Base-by-base conservation (phyloP, 1,140 invertebrate genomes). In the Magallana gigas region DNA sequence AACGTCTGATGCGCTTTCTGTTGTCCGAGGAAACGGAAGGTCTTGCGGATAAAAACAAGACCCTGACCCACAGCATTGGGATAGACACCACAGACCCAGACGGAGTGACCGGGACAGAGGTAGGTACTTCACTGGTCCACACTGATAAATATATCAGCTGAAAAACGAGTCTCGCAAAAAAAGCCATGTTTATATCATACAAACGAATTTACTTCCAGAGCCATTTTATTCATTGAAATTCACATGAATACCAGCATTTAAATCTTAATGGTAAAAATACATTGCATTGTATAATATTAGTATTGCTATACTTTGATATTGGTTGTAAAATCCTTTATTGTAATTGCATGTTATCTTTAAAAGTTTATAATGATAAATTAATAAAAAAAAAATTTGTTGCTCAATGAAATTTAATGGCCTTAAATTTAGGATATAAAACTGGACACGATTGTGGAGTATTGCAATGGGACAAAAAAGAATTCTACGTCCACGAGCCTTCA, bases 1-100 rank as follows among this genome's bases (percentile, higher is more conserved):
- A 93, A 57, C 87, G 95, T 76, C 91, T 96, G 16, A 87, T 94
- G 16, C 90, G 90, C 1, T 95, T 95, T 86, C 92, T 95, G n/a
- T 18, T 91, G 86, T 88, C 91, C 2, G 85, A 88, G 8, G 92
- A 94, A 58, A 88, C 92, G 5, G 90, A 91, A 56, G 90, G 90
- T 97, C 71, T 97, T 0, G 85, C 23, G 6, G 84, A 71, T 9
- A 58, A 87, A 57, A 48, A 14, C 9, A 85, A 87, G 58, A 83
- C 88, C 12, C 83, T 90, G 14, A 89, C 90, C 12, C 87, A 87
- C 57, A 89, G 85, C 58, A 85, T 91, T 62, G 90, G 88, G 9
- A 76, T 89, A 9, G 90, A 91, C 18, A 89, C 91, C 62, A 80
- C 58, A 0, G 90, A 90, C 29, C 57, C 68, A 8, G 83, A 87